Conservation (phyloP, 53 echinoderm and acorn worm species). For the Echinarachnius parma region DNA sequence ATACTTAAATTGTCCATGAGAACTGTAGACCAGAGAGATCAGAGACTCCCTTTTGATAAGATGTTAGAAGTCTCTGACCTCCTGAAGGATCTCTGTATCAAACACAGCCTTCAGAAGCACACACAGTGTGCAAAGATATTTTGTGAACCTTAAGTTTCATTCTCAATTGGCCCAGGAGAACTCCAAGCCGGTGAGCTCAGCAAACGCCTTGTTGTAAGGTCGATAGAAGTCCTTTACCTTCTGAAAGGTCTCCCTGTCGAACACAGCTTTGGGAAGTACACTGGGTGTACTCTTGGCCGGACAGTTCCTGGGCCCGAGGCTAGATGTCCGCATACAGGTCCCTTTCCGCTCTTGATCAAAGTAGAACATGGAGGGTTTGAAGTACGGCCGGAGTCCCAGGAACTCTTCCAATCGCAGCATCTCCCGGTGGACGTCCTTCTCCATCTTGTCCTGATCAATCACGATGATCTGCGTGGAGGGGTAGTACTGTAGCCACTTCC, state of each 20-base stretch:
- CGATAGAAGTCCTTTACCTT: slow-evolving; percentile 81
- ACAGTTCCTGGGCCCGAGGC: slow-evolving; percentile 42
- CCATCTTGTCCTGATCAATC: slow-evolving; percentile 61
- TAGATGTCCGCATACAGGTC: slow-evolving; percentile 40
- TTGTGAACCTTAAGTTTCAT: too few species aligned
- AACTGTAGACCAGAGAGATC: too few species aligned
- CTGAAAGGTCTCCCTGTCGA: slow-evolving; percentile 41
- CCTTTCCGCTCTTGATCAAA: slow-evolving; percentile 26
- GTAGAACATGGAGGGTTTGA: slow-evolving; percentile 58
- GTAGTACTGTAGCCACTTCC: slow-evolving; percentile 66
- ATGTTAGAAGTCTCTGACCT: too few species aligned
- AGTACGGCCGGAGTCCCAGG: slow-evolving; percentile 58
- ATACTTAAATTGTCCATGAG: too few species aligned
- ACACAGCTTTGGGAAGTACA: slow-evolving; percentile 73
- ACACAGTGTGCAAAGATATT: too few species aligned
- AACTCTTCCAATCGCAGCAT: slow-evolving; percentile 69
- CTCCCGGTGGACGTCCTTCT: slow-evolving; percentile 41
- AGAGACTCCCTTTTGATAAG: too few species aligned
- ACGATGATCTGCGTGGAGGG: slow-evolving; percentile 66
- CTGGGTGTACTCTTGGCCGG: slow-evolving; percentile 80
- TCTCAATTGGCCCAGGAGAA: slow-evolving; percentile 71
- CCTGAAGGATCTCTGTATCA: too few species aligned
- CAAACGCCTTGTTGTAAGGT: slow-evolving; percentile 66
- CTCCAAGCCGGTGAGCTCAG: slow-evolving; percentile 48
- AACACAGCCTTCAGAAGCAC: too few species aligned